phyloP scores from a whole-genome alignment of 2,113 vertebrate genomes.

The Syngnathus typhle region DNA sequence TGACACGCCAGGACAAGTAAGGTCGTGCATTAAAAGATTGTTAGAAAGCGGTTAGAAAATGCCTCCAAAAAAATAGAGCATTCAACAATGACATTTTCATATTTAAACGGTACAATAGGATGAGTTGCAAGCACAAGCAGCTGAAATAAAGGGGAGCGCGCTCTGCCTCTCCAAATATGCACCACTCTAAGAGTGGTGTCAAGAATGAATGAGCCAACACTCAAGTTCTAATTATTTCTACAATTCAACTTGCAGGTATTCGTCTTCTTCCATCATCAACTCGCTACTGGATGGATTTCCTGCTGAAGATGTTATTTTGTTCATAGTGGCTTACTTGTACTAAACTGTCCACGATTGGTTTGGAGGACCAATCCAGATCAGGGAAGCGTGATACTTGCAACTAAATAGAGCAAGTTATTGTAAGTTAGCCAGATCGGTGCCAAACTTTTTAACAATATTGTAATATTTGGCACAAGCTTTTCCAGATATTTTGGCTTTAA shows the following conservation, averaged over 20 bases:
- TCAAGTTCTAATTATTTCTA: too few relatives aligned
- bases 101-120: neutral
- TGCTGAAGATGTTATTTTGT: neutral
- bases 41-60: slow-evolving; percentile 36
- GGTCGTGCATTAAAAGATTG: slow-evolving; percentile 42
- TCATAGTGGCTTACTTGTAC: too few relatives aligned
- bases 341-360: neutral
- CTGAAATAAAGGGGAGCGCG: too few relatives aligned
- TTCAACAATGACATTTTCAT: slow-evolving; percentile 7
- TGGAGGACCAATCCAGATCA: neutral
- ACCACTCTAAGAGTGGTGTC: too few relatives aligned
- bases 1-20: slow-evolving; percentile 41
- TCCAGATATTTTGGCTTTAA: neutral
- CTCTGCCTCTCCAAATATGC: too few relatives aligned
- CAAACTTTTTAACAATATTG: too few relatives aligned
- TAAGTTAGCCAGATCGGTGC: too few relatives aligned
- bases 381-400: too few relatives aligned
- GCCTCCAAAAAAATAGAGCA: neutral
- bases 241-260: neutral
- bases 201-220: too few relatives aligned
- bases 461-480: neutral
- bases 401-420: too few relatives aligned
- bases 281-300: too few relatives aligned
- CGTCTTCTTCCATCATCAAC: too few relatives aligned
- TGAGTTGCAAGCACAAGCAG: neutral